phyloP scores from a whole-genome alignment of 2,888 invertebrate genomes.

The Drepanosiphum platanoidis region DNA sequence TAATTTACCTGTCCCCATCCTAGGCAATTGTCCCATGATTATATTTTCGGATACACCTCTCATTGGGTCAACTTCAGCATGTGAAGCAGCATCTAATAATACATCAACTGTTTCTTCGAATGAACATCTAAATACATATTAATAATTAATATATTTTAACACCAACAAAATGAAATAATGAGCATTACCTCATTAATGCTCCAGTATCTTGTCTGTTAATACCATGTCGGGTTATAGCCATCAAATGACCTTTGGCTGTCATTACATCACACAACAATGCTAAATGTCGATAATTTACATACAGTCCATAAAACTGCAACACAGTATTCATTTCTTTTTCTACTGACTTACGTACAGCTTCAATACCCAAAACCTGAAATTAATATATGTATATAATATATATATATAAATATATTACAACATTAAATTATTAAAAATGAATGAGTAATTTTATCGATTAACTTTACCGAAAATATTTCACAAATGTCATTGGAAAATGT shows the following conservation, averaged over 20 bases:
- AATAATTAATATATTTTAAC: not conserved
- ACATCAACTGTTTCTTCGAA: slow-evolving; percentile 99
- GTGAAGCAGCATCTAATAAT: slow-evolving; percentile 96
- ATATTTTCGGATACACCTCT: slow-evolving; percentile 99
- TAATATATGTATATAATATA: not conserved
- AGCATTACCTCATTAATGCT: slow-evolving; percentile 82
- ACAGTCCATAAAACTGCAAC: slow-evolving; percentile 98
- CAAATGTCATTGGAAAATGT: slow-evolving; percentile 99
- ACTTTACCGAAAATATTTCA: slow-evolving; percentile 88
- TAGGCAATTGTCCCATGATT: slow-evolving; percentile 97
- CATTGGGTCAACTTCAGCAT: slow-evolving; percentile 98
- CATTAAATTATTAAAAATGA: not conserved
- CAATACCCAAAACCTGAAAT: slow-evolving; percentile 87
- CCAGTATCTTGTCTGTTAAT: slow-evolving; percentile 99
- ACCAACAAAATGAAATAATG: not conserved
- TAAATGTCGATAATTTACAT: slow-evolving; percentile 99
- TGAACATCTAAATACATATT: slow-evolving; percentile 78
- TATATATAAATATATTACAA: no score
- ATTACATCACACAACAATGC: slow-evolving; percentile 99
- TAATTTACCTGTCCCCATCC: slow-evolving; percentile 87
- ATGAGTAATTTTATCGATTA: not conserved
- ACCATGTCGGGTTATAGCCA: slow-evolving; percentile 99
- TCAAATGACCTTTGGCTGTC: slow-evolving; percentile 99
- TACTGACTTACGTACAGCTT: slow-evolving; percentile 98
- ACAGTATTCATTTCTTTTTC: slow-evolving; percentile 99